Evolutionary conservation across 2,797 vertebrate species (phyloP).

Genomic region (Otus scops): DNA sequence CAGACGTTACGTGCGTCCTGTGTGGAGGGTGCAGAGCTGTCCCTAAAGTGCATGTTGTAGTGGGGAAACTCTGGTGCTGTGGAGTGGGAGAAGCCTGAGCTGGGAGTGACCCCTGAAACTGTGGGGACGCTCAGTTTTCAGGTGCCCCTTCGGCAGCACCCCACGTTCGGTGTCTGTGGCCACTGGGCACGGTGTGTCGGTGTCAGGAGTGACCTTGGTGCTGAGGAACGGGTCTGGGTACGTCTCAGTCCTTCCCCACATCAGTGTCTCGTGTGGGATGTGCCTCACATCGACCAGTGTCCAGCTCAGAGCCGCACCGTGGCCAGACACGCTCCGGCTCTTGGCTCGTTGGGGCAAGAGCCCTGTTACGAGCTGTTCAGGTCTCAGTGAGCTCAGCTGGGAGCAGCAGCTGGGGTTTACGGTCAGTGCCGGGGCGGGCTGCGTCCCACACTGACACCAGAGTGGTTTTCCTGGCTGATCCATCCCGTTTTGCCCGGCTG

Average conservation of each 20-base stretch:
- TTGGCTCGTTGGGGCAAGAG: not conserved
- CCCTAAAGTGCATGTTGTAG: not conserved
- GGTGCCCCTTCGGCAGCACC: not conserved
- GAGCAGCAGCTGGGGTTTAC: not conserved
- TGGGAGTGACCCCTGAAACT: not conserved
- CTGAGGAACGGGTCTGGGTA: not conserved
- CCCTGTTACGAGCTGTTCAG: not conserved
- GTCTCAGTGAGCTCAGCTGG: not conserved
- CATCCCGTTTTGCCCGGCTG: not conserved
- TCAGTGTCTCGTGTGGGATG: fast-evolving
- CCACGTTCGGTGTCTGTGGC: fast-evolving
- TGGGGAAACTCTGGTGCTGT: not conserved
- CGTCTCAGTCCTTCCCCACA: not conserved
- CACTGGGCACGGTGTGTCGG: fast-evolving
- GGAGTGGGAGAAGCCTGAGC: fast-evolving
- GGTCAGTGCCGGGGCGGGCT: not conserved
- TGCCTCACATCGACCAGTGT: not conserved
- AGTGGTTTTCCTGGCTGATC: not conserved
- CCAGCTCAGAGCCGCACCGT: fast-evolving
- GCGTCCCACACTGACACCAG: fast-evolving
- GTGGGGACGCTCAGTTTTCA: not conserved
- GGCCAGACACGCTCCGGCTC: fast-evolving
- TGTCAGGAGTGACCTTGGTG: fast-evolving
- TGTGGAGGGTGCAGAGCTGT: not conserved
- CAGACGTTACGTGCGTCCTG: not conserved